Conservation (phyloP, 2,113 vertebrate species). For the Willisornis vidua region DNA sequence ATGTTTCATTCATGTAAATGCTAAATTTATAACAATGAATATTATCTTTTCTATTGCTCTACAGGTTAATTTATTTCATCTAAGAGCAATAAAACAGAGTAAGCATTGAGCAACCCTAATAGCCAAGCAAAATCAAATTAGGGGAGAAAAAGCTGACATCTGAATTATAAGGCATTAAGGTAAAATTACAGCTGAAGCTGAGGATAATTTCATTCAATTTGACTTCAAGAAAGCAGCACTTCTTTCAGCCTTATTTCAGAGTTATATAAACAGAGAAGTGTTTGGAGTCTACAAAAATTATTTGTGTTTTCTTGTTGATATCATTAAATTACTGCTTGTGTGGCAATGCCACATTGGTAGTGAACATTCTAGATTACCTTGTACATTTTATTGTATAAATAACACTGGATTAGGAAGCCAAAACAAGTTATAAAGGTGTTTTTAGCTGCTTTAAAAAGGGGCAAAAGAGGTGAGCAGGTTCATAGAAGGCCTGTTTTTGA, state of each 20-base stretch:
- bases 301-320: neutral
- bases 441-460: neutral
- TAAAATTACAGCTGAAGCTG: slow-evolving; percentile 43
- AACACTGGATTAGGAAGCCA: neutral
- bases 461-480: neutral
- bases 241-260: neutral
- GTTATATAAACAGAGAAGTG: neutral
- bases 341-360: neutral
- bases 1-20: slow-evolving; percentile 34
- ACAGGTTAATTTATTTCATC: slow-evolving; percentile 53
- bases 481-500: neutral
- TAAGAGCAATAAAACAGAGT: slow-evolving; percentile 54
- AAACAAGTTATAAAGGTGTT: neutral
- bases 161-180: slow-evolving; percentile 54
- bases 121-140: slow-evolving; percentile 47
- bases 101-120: slow-evolving; percentile 26
- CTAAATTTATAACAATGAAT: slow-evolving; percentile 42
- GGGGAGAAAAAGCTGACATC: slow-evolving; percentile 36
- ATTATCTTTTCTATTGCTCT: slow-evolving; percentile 35
- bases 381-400: neutral
- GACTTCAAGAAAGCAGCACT: neutral
- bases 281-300: neutral
- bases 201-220: slow-evolving; percentile 36
- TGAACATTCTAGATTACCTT: neutral
- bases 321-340: neutral